Evolutionary conservation across 2,888 invertebrate species (phyloP), one percentile per base, ranked within the genome.

Genomic region (Podabrus alpinus): DNA sequence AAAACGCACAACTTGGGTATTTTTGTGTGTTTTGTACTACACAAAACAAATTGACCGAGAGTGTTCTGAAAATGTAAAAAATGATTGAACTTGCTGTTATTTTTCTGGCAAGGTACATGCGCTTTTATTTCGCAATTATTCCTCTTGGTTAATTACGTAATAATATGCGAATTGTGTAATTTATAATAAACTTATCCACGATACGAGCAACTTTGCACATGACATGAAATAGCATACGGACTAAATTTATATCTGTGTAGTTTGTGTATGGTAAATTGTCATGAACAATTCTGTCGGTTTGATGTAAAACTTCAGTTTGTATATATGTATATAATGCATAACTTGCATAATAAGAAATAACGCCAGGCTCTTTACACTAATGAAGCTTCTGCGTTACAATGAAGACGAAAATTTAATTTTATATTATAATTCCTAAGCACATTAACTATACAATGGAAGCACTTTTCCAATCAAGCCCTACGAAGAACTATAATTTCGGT

Each of bases 41-140:
- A 69, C 60, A 59, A 69, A 68, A 69, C 69, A 69, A 69, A 69
- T 69, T 69, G 69, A 61, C 61, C 59, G 59, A 25, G 61, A 69
- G 61, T 24, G 17, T 11, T 60, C 25, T 69, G 69, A 25, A 69
- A 69, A 69, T 61, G 61, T 19, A 69, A 61, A 64, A 45, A 45
- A 45, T 45, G 45, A 45, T 45, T 9, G 45, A 45, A 45, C 45
- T 9, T 45, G 45, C n/a, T 7, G n/a, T 45, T 45, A 45, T 45
- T 45, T 45, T 13, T 45, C 45, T n/a, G 45, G 5, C 45, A 45
- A 5, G 45, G n/a, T 13, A 45, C 4, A 45, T 45, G n/a, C n/a
- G n/a, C n/a, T 45, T 45, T 45, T 45, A n/a, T 45, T n/a, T 9
- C 7, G 1, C 5, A 5, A 13, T 29, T 29, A 29, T 29, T 45